Evolutionary conservation across 2,113 vertebrate genomes (phyloP).

Genomic region (Todiramphus saurophagus): DNA sequence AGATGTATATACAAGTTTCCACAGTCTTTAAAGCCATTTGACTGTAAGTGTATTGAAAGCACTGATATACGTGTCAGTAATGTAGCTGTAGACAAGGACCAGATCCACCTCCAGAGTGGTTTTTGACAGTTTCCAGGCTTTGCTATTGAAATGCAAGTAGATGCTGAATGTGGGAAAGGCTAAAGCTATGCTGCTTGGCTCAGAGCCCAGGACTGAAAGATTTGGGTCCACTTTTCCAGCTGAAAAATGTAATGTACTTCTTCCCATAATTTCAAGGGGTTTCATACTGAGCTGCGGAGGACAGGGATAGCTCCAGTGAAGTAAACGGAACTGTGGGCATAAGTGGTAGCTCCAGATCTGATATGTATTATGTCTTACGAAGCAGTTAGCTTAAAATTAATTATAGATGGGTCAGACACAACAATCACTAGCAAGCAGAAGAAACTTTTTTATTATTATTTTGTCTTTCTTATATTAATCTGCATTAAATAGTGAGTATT

Average conservation of each 20-base stretch:
- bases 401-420: background rate
- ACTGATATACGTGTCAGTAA: slow-evolving; percentile 42
- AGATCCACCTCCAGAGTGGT: slow-evolving; percentile 49
- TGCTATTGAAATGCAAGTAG: slow-evolving; percentile 50
- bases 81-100: slow-evolving; percentile 50
- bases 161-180: slow-evolving; percentile 67
- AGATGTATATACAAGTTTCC: slow-evolving; percentile 55
- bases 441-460: background rate
- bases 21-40: slow-evolving; percentile 39
- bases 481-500: background rate
- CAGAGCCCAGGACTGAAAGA: slow-evolving; percentile 55
- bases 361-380: background rate
- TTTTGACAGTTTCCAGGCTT: slow-evolving; percentile 69
- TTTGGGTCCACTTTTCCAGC: slow-evolving; percentile 40
- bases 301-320: background rate
- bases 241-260: slow-evolving; percentile 45
- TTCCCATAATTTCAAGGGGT: slow-evolving; percentile 22
- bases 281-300: background rate
- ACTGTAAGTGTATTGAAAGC: slow-evolving; percentile 25
- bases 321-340: background rate
- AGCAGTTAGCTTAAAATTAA: background rate
- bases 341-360: background rate
- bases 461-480: background rate
- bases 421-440: background rate
- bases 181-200: slow-evolving; percentile 59